These are phyloP conservation scores for Panthera leo DNA, from an alignment of 2,113 vertebrate species.

Conservation along the genomic window DNA sequence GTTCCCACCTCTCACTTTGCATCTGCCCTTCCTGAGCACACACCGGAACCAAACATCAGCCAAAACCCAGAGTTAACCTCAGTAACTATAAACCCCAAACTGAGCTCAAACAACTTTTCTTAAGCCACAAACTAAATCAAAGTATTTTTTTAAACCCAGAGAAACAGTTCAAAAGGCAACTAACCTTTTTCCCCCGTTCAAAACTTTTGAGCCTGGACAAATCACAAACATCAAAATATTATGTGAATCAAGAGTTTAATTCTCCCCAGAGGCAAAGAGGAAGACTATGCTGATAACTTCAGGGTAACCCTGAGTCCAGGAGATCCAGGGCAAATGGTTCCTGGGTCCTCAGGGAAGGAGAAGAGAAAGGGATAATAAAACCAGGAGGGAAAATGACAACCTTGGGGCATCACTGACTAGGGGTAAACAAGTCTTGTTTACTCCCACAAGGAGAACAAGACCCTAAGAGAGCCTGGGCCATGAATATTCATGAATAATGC, in stretches of 20 bases:
- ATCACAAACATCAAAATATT: slow-evolving; percentile 28
- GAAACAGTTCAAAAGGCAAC: slow-evolving; percentile 40
- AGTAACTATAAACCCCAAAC: background rate
- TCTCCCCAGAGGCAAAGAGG: background rate
- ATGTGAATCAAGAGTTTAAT: slow-evolving; percentile 40
- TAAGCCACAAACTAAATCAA: slow-evolving; percentile 37
- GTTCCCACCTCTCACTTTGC: background rate
- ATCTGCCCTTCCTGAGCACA: background rate
- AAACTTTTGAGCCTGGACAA: slow-evolving; percentile 56
- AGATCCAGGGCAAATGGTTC: background rate
- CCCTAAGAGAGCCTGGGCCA: background rate
- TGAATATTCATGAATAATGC: background rate
- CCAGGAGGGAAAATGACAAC: background rate
- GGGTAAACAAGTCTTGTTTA: background rate
- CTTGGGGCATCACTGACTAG: fast-evolving
- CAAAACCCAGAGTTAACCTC: slow-evolving; percentile 13
- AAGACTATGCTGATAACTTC: background rate
- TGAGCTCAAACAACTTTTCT: slow-evolving; percentile 47
- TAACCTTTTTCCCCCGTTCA: background rate
- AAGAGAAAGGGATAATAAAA: background rate
- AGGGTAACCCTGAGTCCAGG: background rate
- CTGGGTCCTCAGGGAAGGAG: background rate
- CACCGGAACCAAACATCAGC: background rate
- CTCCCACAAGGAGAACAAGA: background rate
- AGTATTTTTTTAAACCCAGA: slow-evolving; percentile 19